Conservation (phyloP, 2,797 vertebrate species). For the Rhinatrema bivittatum region DNA sequence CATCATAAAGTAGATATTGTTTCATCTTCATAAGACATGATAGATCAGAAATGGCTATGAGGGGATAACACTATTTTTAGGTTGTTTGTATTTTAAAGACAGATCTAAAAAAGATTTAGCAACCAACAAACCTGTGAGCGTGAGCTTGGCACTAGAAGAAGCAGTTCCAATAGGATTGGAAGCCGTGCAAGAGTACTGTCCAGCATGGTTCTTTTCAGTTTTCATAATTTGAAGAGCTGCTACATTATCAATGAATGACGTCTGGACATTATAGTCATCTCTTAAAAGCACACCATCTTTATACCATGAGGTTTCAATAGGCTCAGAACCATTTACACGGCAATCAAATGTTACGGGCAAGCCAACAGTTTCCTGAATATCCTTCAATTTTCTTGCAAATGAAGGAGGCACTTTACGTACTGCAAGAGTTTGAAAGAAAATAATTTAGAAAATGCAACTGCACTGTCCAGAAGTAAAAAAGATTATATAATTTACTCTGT, state of each 20-base stretch:
- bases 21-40: background rate
- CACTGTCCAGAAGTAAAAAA: conserved; percentile 22
- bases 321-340: conserved; percentile 85
- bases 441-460: too few relatives aligned
- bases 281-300: conserved; percentile 78
- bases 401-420: conserved; percentile 89
- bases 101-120: conserved; percentile 2
- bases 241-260: conserved; percentile 83
- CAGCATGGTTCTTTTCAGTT: conserved; percentile 78
- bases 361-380: conserved; percentile 82
- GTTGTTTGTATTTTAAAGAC: conserved; percentile 8
- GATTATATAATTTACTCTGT: too few relatives aligned
- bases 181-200: conserved; percentile 88
- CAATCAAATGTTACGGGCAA: conserved; percentile 79
- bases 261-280: conserved; percentile 65
- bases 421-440: conserved; percentile 57
- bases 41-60: conserved; percentile 2
- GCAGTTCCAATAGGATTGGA: conserved; percentile 87
- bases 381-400: conserved; percentile 90
- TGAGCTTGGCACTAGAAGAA: conserved; percentile 87
- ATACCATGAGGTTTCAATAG: conserved; percentile 86
- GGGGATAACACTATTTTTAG: too few relatives aligned
- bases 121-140: conserved; percentile 79
- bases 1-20: conserved; percentile 11
- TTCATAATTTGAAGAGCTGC: conserved; percentile 72